Evolutionary conservation across 2,797 vertebrate species (phyloP).

Genomic region (Anisognathus igniventris): DNA sequence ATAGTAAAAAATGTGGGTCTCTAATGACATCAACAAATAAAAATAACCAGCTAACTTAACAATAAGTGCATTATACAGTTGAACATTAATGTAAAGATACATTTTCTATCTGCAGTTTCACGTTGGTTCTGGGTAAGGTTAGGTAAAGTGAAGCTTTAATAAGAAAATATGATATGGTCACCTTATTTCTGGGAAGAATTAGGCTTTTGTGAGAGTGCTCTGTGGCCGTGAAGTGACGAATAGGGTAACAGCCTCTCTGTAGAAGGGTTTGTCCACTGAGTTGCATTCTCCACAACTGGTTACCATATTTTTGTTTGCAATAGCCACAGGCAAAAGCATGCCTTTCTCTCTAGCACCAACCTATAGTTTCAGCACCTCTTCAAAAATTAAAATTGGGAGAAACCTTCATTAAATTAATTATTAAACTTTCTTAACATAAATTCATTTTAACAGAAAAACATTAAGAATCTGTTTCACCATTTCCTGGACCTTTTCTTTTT

Average conservation of each 20-base stretch:
- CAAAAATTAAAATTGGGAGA: background rate
- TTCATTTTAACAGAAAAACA: background rate
- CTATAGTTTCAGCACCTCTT: background rate
- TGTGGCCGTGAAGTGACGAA: background rate
- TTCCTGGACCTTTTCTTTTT: background rate
- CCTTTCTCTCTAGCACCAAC: background rate
- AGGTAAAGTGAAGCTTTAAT: background rate
- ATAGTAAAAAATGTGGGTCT: slow-evolving; percentile 32
- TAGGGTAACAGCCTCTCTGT: background rate
- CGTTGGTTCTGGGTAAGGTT: background rate
- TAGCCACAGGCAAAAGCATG: background rate
- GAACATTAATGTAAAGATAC: background rate
- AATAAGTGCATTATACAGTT: slow-evolving; percentile 8
- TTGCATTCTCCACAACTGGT: background rate
- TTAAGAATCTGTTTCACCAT: background rate
- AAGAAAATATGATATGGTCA: background rate
- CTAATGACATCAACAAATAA: slow-evolving; percentile 44
- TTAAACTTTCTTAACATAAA: background rate
- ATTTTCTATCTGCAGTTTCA: background rate
- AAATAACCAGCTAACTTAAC: slow-evolving; percentile 4
- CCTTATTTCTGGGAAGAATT: background rate
- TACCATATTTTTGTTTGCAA: background rate
- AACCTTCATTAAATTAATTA: background rate
- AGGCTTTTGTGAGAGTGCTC: background rate
- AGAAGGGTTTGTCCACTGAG: background rate